These are phyloP conservation scores for Peribatodes rhomboidaria DNA, from an alignment of 2,888 invertebrate genomes.

Conservation along the genomic window DNA sequence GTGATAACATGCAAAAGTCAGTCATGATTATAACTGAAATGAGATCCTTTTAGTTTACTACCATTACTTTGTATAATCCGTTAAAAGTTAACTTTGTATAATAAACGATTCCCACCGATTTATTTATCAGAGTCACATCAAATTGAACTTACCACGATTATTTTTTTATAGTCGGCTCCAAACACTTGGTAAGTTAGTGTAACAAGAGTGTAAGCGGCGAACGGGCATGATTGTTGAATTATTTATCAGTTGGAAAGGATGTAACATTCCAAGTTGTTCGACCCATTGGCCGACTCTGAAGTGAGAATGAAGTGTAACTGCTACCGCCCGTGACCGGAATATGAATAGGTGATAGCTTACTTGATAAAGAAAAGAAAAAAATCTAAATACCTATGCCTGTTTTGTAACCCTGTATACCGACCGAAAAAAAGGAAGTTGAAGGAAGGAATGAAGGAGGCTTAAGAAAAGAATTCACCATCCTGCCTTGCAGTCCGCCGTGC, in stretches of 20 bases:
- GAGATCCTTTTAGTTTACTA: too few relatives aligned
- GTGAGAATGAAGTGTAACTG: conserved; percentile 16
- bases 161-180: background rate
- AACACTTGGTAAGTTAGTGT: conserved; percentile 9
- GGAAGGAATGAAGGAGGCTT: too few relatives aligned
- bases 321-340: conserved; percentile 6
- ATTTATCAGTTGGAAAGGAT: conserved; percentile 17
- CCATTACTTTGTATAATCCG: too few relatives aligned
- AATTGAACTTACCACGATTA: background rate
- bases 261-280: conserved; percentile 2
- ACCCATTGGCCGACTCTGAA: conserved; percentile 9
- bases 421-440: too few relatives aligned
- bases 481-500: too few relatives aligned
- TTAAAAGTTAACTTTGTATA: too few relatives aligned
- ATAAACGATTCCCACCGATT: background rate
- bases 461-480: too few relatives aligned
- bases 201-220: conserved; percentile 15
- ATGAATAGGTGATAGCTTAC: background rate
- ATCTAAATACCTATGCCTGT: too few relatives aligned
- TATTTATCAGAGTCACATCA: background rate
- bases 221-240: conserved; percentile 11
- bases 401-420: too few relatives aligned
- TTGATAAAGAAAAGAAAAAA: background rate
- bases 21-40: too few relatives aligned
- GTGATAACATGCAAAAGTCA: too few relatives aligned